Conservation (phyloP, 1,140 invertebrate genomes). For the Pseudomyrmex pallidus region DNA sequence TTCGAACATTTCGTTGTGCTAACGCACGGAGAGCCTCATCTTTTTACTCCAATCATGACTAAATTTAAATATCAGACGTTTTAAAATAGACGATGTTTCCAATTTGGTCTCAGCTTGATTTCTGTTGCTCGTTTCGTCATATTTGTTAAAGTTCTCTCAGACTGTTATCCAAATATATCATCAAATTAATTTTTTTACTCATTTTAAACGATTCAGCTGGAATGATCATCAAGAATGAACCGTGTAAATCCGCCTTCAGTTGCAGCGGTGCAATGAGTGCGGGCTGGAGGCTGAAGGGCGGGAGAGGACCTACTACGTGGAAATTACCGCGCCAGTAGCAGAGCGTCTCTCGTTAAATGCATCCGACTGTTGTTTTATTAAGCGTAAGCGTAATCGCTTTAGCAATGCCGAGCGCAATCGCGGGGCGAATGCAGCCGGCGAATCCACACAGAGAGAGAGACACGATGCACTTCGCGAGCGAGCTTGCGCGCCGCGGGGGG, state of each 20-base stretch:
- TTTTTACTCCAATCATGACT: too few species aligned
- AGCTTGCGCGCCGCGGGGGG: not conserved
- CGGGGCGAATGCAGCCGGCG: conserved; percentile 23
- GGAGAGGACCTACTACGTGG: conserved; percentile 6
- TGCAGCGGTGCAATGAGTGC: conserved; percentile 6
- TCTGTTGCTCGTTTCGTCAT: too few species aligned
- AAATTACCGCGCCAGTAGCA: conserved; percentile 61
- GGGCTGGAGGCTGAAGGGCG: not conserved
- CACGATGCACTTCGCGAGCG: conserved; percentile 14
- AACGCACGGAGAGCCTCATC: not conserved
- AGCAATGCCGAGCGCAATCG: conserved; percentile 46
- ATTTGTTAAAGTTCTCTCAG: not conserved
- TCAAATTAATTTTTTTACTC: not conserved
- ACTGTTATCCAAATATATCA: not conserved
- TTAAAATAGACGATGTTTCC: too few species aligned
- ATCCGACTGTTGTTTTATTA: conserved; percentile 66
- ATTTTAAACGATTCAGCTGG: conserved; percentile 6
- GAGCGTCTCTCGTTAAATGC: conserved; percentile 63
- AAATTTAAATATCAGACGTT: too few species aligned
- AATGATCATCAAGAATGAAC: conserved; percentile 29
- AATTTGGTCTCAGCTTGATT: too few species aligned
- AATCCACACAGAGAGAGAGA: conserved; percentile 25
- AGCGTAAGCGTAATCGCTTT: conserved; percentile 64
- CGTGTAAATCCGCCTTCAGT: conserved; percentile 41
- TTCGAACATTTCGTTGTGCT: conserved; percentile 1